Evolutionary conservation across 1,140 invertebrate species (phyloP), one percentile per base, ranked within the genome.

Genomic region (Eumeta japonica): DNA sequence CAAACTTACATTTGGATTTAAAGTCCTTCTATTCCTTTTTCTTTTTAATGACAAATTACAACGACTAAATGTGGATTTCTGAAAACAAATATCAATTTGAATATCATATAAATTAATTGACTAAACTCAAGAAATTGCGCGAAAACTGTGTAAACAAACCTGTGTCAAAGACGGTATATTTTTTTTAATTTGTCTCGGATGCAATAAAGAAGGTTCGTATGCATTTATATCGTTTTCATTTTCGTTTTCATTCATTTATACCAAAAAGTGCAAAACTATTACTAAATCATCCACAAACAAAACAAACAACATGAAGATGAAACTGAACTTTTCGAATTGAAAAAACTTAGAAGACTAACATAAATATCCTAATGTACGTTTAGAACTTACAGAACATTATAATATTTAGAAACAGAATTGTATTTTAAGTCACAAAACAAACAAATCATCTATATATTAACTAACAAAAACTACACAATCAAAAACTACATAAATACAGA

Each of bases 201-300:
- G 61, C 37, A 62, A 41, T 5, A 67, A 7, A n/a, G 61, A 64
- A 1, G 61, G 60, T n/a, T 61, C n/a, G 30, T 48, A 62, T 28
- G 52, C 43, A 38, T 59, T 61, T n/a, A 44, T 44, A 35, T 44
- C 33, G 31, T n/a, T n/a, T n/a, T n/a, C n/a, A n/a, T n/a, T n/a
- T n/a, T 41, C 33, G 27, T 35, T 34, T 55, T 38, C 38, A 41
- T 45, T 46, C 59, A 62, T 60, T 42, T 51, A n/a, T n/a, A n/a
- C n/a, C n/a, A n/a, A n/a, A n/a, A n/a, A n/a, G n/a, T n/a, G n/a
- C n/a, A n/a, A n/a, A n/a, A n/a, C n/a, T n/a, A n/a, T n/a, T n/a
- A n/a, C n/a, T n/a, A n/a, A n/a, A n/a, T n/a, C n/a, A n/a, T n/a
- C n/a, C n/a, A n/a, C n/a, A n/a, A n/a, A n/a, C n/a, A n/a, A n/a